A percentile compares a stretch with the other conserved stretches of the same genome.
Evolutionary conservation across 1,140 invertebrate species (phyloP).

Genomic region (Drosophila erecta): DNA sequence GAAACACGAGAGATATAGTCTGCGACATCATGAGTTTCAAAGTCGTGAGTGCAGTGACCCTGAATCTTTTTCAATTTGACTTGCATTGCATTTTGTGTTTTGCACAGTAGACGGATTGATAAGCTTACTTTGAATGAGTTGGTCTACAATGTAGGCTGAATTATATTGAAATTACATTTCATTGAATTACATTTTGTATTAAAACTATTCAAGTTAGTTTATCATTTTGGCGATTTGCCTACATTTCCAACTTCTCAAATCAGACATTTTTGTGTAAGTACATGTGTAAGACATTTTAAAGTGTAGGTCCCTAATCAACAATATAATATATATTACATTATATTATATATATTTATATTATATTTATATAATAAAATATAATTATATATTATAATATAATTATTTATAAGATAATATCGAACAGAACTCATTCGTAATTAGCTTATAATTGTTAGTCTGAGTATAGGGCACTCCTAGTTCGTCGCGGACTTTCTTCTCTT

Average conservation of each 20-base stretch:
- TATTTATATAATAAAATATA: too few species aligned
- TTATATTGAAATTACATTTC: background rate
- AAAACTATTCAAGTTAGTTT: background rate
- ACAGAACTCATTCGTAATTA: background rate
- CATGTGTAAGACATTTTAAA: too few species aligned
- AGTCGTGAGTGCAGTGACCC: slow-evolving; percentile 65
- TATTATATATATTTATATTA: too few species aligned
- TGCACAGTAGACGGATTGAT: slow-evolving; percentile 7
- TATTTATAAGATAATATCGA: background rate
- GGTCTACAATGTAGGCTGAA: background rate
- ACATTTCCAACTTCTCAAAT: too few species aligned
- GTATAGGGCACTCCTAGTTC: slow-evolving; percentile 5
- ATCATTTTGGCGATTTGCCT: too few species aligned
- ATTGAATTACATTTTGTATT: background rate
- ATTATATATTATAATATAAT: too few species aligned
- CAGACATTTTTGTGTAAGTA: too few species aligned
- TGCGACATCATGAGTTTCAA: slow-evolving; percentile 9
- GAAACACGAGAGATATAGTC: background rate
- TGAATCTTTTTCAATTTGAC: slow-evolving; percentile 40
- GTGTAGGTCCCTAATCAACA: too few species aligned
- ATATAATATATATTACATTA: too few species aligned
- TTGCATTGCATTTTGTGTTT: background rate
- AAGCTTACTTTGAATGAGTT: slow-evolving; percentile 1
- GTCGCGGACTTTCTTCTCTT: slow-evolving; percentile 23
- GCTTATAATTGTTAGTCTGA: background rate